Evolutionary conservation across 2,797 vertebrate species (phyloP), one percentile per base, ranked within the genome.

Genomic region (Pampus argenteus): DNA sequence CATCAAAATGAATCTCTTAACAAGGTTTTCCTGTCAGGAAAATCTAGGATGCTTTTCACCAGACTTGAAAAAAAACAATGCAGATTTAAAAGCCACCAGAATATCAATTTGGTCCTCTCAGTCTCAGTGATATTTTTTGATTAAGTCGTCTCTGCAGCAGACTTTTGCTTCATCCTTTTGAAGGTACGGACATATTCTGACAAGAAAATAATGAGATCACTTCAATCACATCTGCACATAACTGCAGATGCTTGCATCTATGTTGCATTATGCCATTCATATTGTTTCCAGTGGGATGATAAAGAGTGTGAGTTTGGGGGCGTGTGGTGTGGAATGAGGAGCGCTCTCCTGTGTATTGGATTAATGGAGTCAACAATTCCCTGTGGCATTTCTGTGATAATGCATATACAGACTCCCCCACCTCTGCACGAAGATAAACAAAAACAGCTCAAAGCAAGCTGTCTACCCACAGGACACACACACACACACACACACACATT

Each of bases 351-450:
- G 74, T 38, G 59, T 58, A 29, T 73, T 69, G 87, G 82, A 90
- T 90, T 89, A 87, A 93, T 91, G 89, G 88, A 89, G 86, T 88
- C 85, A 88, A 84, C 85, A 79, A 69, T 84, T 86, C 82, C 88
- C 81, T 18, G 68, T 79, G 84, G 91, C 82, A 57, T 66, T 71
- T 25, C 71, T 79, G 77, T 86, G 86, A 92, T 91, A 83, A 82
- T 86, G 85, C 81, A 79, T 69, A 78, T 29, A 68, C 71, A 0
- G 1, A 51, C 76, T 77, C 61, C 42, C 71, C 74, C 66, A 40
- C 56, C 73, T 69, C 73, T 67, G 58, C 71, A 62, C 62, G 70
- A 81, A 66, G 74, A 78, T 66, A 84, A 85, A 89, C 86, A 84
- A 84, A 88, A 89, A 86, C 83, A 83, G 52, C 84, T 76, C 72